Evolutionary conservation across 2,113 vertebrate genomes (phyloP).

Genomic region (Pristiophorus japonicus): DNA sequence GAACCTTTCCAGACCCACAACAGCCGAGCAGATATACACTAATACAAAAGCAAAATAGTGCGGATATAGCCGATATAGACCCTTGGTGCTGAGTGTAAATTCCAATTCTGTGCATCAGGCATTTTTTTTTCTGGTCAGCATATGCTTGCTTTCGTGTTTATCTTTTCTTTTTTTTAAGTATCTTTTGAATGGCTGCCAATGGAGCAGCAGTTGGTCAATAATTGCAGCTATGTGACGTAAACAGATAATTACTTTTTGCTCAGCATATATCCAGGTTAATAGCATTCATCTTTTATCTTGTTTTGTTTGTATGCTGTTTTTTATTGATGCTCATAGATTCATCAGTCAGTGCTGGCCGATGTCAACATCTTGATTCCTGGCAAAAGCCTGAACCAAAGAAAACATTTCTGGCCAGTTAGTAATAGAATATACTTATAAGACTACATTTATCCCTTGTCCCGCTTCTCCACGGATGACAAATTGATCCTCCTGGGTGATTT

Average conservation of each 20-base stretch:
- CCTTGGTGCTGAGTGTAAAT: not conserved
- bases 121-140: not conserved
- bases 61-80: not conserved
- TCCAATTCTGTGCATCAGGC: not conserved
- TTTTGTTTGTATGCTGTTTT: not conserved
- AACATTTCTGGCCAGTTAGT: not conserved
- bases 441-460: no score
- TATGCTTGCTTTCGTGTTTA: not conserved
- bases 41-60: no score
- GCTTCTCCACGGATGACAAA: no score
- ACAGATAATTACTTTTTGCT: not conserved
- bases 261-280: not conserved
- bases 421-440: not conserved
- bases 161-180: not conserved
- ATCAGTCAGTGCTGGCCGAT: not conserved
- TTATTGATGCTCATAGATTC: not conserved
- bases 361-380: not conserved
- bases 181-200: not conserved
- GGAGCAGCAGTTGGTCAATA: not conserved
- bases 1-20: not conserved
- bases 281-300: not conserved
- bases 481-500: no score
- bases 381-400: not conserved
- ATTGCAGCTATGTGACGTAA: not conserved
- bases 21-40: not conserved